These are phyloP conservation scores for Ectropis crepuscularia DNA, from an alignment of 2,888 invertebrate genomes.

Conservation along the genomic window DNA sequence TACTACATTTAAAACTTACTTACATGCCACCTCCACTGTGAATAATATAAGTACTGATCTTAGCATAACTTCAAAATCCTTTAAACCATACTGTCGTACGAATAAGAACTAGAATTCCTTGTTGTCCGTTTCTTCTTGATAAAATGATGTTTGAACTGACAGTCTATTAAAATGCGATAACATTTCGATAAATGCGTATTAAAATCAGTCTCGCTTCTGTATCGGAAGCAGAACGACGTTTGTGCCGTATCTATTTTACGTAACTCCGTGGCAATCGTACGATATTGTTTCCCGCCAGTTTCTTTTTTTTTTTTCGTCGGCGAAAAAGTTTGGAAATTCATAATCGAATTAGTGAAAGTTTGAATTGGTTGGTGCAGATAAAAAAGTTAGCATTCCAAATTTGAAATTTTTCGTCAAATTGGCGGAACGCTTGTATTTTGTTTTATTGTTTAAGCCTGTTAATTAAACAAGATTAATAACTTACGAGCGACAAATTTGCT, in stretches of 20 bases:
- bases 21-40: constrained; percentile 8
- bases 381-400: not conserved
- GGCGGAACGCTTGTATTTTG: not conserved
- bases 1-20: constrained; percentile 11
- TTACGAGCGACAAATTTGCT: not conserved
- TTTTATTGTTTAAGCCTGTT: not conserved
- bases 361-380: not conserved
- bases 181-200: constrained; percentile 30
- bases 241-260: constrained; percentile 10
- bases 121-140: constrained; percentile 2
- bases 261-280: constrained; percentile 4
- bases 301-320: not conserved
- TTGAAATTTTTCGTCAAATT: not conserved
- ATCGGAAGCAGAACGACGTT: constrained; percentile 11
- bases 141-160: constrained; percentile 7
- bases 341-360: too few species aligned
- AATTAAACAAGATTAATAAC: not conserved
- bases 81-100: constrained; percentile 1
- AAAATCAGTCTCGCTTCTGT: constrained; percentile 25
- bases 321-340: not conserved
- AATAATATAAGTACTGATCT: not conserved
- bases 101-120: constrained; percentile 3
- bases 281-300: constrained; percentile 12
- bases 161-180: constrained; percentile 27
- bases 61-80: constrained; percentile 7